phyloP scores from a whole-genome alignment of 2,113 vertebrate species.

The Muntiacus muntjak region DNA sequence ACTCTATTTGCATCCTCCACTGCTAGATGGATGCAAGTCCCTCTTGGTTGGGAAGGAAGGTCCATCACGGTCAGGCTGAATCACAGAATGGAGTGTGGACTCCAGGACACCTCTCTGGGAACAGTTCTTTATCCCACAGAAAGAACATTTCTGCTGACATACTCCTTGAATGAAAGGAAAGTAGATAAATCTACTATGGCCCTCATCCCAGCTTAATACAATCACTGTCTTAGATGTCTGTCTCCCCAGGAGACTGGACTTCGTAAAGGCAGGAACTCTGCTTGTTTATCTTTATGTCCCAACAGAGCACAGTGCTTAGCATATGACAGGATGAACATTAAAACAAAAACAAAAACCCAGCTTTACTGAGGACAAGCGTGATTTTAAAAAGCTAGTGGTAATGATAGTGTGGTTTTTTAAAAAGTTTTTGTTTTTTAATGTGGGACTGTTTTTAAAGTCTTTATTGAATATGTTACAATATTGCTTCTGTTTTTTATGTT shows the following conservation, averaged over 20 bases:
- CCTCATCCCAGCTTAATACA: too few relatives aligned
- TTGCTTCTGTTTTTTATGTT: not conserved
- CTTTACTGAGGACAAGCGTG: not conserved
- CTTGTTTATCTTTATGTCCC: not conserved
- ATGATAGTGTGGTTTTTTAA: not conserved
- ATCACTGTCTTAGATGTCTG: not conserved
- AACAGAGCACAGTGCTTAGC: not conserved
- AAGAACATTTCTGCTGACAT: not conserved
- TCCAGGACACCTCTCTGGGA: not conserved
- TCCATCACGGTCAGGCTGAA: not conserved
- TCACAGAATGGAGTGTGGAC: not conserved
- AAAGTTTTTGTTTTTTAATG: not conserved
- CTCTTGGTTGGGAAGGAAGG: not conserved
- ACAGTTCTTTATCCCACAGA: not conserved
- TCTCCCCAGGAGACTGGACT: not conserved
- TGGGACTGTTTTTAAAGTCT: not conserved
- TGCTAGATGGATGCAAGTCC: not conserved
- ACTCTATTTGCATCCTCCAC: not conserved
- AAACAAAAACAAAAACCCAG: not conserved
- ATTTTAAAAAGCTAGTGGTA: not conserved
- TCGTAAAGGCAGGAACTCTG: not conserved
- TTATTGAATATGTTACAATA: not conserved
- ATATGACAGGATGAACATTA: not conserved
- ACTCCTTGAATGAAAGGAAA: not conserved
- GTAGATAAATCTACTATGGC: not conserved